These are phyloP conservation scores for Caenorhabditis auriculariae DNA, from an alignment of 2,888 invertebrate genomes.

Conservation along the genomic window DNA sequence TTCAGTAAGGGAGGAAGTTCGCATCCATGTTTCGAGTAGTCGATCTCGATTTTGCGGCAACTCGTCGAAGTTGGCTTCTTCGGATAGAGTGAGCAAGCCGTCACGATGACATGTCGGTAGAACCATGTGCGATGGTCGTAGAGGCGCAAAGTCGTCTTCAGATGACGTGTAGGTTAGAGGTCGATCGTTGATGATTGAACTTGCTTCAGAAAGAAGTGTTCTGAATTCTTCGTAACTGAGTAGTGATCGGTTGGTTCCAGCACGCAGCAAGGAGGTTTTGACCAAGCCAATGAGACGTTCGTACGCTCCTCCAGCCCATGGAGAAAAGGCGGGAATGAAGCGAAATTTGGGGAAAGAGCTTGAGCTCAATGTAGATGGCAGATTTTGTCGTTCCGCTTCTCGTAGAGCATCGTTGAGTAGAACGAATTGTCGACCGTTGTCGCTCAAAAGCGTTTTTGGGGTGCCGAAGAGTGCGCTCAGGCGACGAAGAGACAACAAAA, in stretches of 20 bases:
- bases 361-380: background rate
- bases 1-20: too few species aligned
- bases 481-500: background rate
- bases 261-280: background rate
- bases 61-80: too few species aligned
- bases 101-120: background rate
- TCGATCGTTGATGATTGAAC: constrained; percentile 2
- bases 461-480: background rate
- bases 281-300: constrained; percentile 63
- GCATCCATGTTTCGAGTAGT: too few species aligned
- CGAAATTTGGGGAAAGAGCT: background rate
- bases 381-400: background rate
- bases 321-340: too few species aligned
- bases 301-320: constrained; percentile 67
- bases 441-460: background rate
- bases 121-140: constrained; percentile 1
- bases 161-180: background rate
- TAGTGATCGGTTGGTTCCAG: background rate
- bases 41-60: too few species aligned
- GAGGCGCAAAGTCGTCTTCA: background rate
- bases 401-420: background rate
- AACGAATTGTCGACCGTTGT: background rate
- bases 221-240: background rate
- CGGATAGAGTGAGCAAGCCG: too few species aligned
- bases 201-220: background rate